Evolutionary conservation across 1,140 invertebrate species (phyloP), one percentile per base, ranked within the genome.

Genomic region (Holotrichia oblita): DNA sequence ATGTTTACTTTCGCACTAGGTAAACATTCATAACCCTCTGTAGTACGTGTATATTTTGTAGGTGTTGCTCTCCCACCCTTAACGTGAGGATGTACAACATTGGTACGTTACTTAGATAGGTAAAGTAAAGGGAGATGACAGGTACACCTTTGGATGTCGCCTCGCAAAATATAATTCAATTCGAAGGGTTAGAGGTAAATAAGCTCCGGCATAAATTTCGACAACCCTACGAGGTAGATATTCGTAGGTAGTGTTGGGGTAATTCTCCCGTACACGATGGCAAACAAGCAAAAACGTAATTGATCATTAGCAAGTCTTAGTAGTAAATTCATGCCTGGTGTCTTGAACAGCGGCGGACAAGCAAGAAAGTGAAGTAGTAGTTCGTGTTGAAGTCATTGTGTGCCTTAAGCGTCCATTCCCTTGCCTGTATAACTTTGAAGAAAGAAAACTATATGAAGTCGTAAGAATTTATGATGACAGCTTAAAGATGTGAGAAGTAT

Each of bases 341-440:
- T 55, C 48, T 55, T 17, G 48, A 55, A 17, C 48, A 55, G 48
- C 48, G 48, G 14, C 48, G 14, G 48, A 55, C 48, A 55, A 55
- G 48, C 48, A 55, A 55, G 48, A 55, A 55, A 55, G 48, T 55
- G 48, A 55, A 55, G 48, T 55, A 55, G 48, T 55, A 55, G 48
- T 55, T 55, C n/a, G 14, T 7, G 14, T 14, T 17, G 48, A 17
- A 14, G 48, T 14, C 14, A 14, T n/a, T 7, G 48, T 55, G 14
- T 2, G 17, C 14, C 48, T n/a, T 55, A n/a, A 2, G 48, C 42
- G 14, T 14, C 27, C 27, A 34, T 4, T 34, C 4, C 27, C 27
- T 34, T 34, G 27, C 27, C 27, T 34, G 42, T 9, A 14, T 44
- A 44, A 44, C 2, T 55, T n/a, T 17, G 48, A 55, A 55, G 48